Percentiles rank a stretch among this genome's conserved stretches.
These are phyloP conservation scores for Porphyrio hochstetteri DNA, from an alignment of 2,113 vertebrate species.

Conservation along the genomic window DNA sequence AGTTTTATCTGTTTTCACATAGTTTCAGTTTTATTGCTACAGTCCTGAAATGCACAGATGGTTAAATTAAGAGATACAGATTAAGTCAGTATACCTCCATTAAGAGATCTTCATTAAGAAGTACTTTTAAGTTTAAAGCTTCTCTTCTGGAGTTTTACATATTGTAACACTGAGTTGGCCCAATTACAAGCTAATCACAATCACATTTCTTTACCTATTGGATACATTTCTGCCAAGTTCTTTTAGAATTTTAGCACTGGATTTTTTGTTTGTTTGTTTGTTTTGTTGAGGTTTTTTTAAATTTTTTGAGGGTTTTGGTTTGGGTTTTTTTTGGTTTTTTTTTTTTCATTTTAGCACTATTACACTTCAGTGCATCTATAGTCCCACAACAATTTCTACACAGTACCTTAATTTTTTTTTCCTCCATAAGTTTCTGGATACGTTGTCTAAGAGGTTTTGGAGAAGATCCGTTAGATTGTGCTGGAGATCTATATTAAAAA, in stretches of 20 bases:
- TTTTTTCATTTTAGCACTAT: not conserved
- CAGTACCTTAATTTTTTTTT: constrained; percentile 84
- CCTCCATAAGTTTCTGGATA: constrained; percentile 74
- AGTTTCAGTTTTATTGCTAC: not conserved
- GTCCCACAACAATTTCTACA: not conserved
- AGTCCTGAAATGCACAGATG: not conserved
- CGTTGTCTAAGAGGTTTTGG: constrained; percentile 83
- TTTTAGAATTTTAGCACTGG: not conserved
- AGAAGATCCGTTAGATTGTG: constrained; percentile 73
- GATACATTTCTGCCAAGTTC: not conserved
- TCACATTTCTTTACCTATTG: not conserved
- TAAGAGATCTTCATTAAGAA: not conserved
- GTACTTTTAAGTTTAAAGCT: not conserved
- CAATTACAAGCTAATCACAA: not conserved
- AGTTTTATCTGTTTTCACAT: not conserved
- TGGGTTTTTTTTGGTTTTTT: no score
- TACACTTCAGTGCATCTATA: not conserved
- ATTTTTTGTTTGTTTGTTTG: no score
- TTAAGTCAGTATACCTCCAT: not conserved
- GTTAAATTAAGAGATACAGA: not conserved
- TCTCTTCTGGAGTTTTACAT: not conserved
- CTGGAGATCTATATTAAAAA: constrained; percentile 82
- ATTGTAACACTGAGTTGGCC: not conserved
- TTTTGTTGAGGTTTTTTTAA: no score
- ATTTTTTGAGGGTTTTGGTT: no score